These are phyloP conservation scores for Standfussiana lucernea DNA, from an alignment of 2,888 invertebrate genomes.

Conservation along the genomic window DNA sequence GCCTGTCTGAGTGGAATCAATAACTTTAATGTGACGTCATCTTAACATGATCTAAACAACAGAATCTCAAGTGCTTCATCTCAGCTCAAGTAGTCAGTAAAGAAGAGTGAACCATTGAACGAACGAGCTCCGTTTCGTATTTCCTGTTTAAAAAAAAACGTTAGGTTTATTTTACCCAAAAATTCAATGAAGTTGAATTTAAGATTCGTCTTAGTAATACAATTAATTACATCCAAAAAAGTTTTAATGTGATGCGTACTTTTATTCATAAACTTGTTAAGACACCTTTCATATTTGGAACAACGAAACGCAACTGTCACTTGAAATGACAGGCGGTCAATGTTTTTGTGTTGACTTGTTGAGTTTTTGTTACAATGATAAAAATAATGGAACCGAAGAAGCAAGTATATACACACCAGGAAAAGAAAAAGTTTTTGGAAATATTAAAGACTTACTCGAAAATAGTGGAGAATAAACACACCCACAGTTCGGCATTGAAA, in stretches of 20 bases:
- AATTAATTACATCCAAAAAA: background rate
- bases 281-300: slow-evolving; percentile 15
- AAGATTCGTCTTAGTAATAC: background rate
- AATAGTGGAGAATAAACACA: slow-evolving; percentile 37
- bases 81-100: slow-evolving; percentile 23
- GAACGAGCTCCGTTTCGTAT: slow-evolving; percentile 40
- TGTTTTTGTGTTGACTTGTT: background rate
- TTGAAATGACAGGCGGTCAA: slow-evolving; percentile 5
- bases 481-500: slow-evolving; percentile 34
- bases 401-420: slow-evolving; percentile 32
- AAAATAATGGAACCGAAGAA: slow-evolving; percentile 44
- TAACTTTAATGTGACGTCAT: slow-evolving; percentile 26
- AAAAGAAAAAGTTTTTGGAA: slow-evolving; percentile 48
- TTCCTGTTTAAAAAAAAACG: background rate
- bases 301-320: slow-evolving; percentile 51
- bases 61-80: slow-evolving; percentile 41
- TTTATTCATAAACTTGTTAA: background rate
- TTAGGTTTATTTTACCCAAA: background rate
- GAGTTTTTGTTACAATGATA: slow-evolving; percentile 8
- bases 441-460: slow-evolving; percentile 48
- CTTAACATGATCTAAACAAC: background rate
- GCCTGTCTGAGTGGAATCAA: slow-evolving; percentile 12
- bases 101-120: slow-evolving; percentile 35
- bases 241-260: background rate
- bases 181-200: background rate